Conservation (phyloP, 2,113 vertebrate genomes). For the Larimichthys polyactis region DNA sequence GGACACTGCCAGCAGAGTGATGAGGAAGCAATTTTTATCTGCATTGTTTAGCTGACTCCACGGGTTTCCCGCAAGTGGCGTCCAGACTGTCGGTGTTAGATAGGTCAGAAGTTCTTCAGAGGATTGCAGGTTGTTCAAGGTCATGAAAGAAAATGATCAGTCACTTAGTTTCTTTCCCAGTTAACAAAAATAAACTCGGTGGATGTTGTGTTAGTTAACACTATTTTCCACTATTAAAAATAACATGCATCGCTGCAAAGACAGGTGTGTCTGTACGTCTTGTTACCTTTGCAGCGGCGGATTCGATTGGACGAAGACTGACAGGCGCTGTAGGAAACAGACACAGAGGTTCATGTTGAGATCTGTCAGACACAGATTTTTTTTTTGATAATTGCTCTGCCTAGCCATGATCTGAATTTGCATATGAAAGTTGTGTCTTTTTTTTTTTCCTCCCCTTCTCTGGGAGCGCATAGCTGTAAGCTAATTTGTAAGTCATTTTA, state of each 20-base stretch:
- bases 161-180: neutral
- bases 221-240: neutral
- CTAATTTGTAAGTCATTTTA: slow-evolving; percentile 84
- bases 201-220: neutral
- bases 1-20: slow-evolving; percentile 69
- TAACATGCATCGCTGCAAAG: neutral
- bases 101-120: slow-evolving; percentile 43
- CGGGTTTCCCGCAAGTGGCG: slow-evolving; percentile 43
- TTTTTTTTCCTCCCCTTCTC: slow-evolving; percentile 4
- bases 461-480: slow-evolving; percentile 72
- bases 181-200: neutral
- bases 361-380: slow-evolving; percentile 72
- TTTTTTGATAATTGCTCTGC: slow-evolving; percentile 78
- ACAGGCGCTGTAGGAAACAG: slow-evolving; percentile 4
- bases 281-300: neutral
- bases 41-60: slow-evolving; percentile 70
- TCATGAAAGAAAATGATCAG: neutral
- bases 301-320: slow-evolving; percentile 17
- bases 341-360: slow-evolving; percentile 59
- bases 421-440: slow-evolving; percentile 79
- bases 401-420: slow-evolving; percentile 75
- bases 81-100: slow-evolving; percentile 48
- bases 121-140: slow-evolving; percentile 33
- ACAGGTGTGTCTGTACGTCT: neutral
- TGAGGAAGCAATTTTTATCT: slow-evolving; percentile 73